Conservation (phyloP, 2,113 vertebrate genomes). For the Lepisosteus oculatus region DNA sequence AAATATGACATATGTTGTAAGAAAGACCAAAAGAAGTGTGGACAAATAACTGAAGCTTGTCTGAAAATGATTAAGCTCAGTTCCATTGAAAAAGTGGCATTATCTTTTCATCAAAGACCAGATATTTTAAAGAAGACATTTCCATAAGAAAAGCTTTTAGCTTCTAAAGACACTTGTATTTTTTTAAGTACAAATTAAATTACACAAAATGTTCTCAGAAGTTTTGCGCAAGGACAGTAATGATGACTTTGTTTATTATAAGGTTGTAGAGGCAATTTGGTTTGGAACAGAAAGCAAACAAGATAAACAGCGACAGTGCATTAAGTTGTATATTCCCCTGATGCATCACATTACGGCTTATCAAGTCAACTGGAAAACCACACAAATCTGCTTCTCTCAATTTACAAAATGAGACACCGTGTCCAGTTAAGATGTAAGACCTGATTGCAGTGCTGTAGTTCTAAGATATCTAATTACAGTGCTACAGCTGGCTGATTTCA, state of each 20-base stretch:
- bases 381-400: constrained; percentile 3
- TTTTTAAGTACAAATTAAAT: not conserved
- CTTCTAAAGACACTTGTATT: too few species aligned
- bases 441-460: not conserved
- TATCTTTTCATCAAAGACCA: too few species aligned
- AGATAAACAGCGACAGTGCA: not conserved
- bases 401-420: constrained; percentile 3
- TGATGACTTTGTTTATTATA: not conserved
- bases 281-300: not conserved
- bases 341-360: not conserved
- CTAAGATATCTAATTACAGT: not conserved
- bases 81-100: too few species aligned
- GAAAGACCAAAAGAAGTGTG: too few species aligned
- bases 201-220: not conserved
- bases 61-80: too few species aligned
- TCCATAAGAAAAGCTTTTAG: too few species aligned
- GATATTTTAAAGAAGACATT: too few species aligned
- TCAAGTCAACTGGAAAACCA: constrained; percentile 4
- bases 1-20: too few species aligned
- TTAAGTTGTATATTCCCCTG: not conserved
- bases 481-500: not conserved
- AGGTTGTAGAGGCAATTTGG: not conserved
- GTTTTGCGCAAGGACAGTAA: not conserved
- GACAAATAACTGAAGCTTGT: too few species aligned
- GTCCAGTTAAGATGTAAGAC: constrained; percentile 1